A percentile compares a stretch with the other conserved stretches of the same genome.
Evolutionary conservation across 2,888 invertebrate genomes (phyloP).

Genomic region (Punctoribates punctum): DNA sequence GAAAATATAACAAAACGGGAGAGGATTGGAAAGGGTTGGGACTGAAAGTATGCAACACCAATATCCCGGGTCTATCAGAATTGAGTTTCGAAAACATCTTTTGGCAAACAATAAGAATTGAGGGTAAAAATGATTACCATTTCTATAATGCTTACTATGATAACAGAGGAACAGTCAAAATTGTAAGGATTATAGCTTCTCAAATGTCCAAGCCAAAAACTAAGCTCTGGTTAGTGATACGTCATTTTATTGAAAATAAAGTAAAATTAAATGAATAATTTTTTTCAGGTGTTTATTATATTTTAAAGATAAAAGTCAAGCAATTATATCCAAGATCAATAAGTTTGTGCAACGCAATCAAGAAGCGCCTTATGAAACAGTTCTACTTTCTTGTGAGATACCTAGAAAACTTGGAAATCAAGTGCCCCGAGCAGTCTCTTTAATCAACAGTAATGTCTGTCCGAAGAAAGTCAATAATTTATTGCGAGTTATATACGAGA

Average conservation of each 20-base stretch:
- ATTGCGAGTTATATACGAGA: constrained; percentile 36
- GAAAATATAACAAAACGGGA: background rate
- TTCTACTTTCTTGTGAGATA: constrained; percentile 38
- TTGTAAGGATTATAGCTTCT: background rate
- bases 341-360: background rate
- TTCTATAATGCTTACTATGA: constrained; percentile 40
- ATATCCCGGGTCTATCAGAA: background rate
- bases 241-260: background rate
- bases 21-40: background rate
- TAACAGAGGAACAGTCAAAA: background rate
- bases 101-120: constrained; percentile 6
- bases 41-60: background rate
- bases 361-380: no score
- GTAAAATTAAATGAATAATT: background rate
- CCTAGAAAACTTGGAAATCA: background rate
- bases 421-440: constrained; percentile 17
- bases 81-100: background rate
- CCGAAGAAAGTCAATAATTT: background rate
- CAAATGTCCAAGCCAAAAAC: background rate
- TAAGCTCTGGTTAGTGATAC: background rate
- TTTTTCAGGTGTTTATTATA: background rate
- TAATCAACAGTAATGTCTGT: background rate
- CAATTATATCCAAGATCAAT: background rate
- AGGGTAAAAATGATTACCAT: background rate
- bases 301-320: no score